Evolutionary conservation across 1,140 invertebrate genomes (phyloP), one percentile per base, ranked within the genome.

Genomic region (Brachionus rotundiformis): DNA sequence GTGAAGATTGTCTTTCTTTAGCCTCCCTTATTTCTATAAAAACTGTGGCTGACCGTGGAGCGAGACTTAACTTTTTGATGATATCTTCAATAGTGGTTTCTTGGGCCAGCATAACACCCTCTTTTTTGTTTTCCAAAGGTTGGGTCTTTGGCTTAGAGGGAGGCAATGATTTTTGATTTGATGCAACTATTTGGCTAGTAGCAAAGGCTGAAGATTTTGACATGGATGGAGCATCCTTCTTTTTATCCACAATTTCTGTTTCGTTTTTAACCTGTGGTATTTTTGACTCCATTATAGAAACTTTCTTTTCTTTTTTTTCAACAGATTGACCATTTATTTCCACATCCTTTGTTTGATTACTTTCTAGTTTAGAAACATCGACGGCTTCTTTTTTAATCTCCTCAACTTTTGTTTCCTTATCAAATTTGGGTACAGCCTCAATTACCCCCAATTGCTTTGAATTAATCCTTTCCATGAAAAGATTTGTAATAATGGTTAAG

Each of bases 1-100:
- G 36, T 23, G 68, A 73, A 73, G 68, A 73, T n/a, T 73, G 36
- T 25, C 36, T 41, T 73, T 27, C 39, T 47, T 47, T 73, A 11
- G 23, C 36, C 25, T 73, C 68, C 27, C 39, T 41, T 11, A 73
- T 44, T 73, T 73, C 68, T 44, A 73, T 44, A 23, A 73, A 44
- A 25, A 73, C 68, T 11, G 33, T 73, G 0, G 68, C 68, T 73
- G 68, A 44, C 44, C 68, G 23, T 27, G 68, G 68, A 27, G 68
- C 68, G 11, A 44, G 33, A 73, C 68, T 73, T 11, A 73, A 27
- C 27, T 73, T 41, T 27, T 73, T 73, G 8, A 73, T 73, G 8
- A 44, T 41, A 11, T 73, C 68, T 11, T 73, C 68, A 25, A 73
- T 44, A 44, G 68, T 73, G 3, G 39, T 44, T 44, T 44, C 39